These are phyloP conservation scores for Galerucella pusilla DNA, from an alignment of 2,888 invertebrate species.

Conservation along the genomic window DNA sequence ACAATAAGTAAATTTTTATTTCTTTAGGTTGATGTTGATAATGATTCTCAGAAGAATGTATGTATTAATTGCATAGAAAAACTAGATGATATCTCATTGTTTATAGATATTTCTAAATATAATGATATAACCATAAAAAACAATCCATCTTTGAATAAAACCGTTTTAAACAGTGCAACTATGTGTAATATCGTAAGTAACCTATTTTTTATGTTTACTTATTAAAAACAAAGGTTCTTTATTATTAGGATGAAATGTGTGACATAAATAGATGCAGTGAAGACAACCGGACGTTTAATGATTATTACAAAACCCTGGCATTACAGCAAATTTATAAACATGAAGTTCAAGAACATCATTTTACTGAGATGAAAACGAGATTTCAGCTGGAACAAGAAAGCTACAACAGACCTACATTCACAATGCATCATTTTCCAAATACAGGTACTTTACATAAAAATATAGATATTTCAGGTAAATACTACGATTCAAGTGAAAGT, in stretches of 20 bases:
- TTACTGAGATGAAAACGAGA: background rate
- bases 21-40: too few species aligned
- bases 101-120: background rate
- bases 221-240: background rate
- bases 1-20: too few species aligned
- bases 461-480: background rate
- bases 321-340: conserved; percentile 3
- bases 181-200: conserved; percentile 2
- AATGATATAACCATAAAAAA: background rate
- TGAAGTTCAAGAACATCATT: background rate
- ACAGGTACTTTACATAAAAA: background rate
- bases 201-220: background rate
- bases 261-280: background rate
- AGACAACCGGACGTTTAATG: background rate
- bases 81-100: background rate
- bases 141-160: background rate
- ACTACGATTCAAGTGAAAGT: background rate
- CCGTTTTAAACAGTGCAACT: background rate
- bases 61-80: background rate
- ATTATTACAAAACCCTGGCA: background rate
- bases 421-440: background rate
- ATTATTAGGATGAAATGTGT: background rate
- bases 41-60: too few species aligned
- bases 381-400: background rate
- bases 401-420: background rate